Conservation (phyloP, 2,888 invertebrate genomes). For the Microplitis manilae region DNA sequence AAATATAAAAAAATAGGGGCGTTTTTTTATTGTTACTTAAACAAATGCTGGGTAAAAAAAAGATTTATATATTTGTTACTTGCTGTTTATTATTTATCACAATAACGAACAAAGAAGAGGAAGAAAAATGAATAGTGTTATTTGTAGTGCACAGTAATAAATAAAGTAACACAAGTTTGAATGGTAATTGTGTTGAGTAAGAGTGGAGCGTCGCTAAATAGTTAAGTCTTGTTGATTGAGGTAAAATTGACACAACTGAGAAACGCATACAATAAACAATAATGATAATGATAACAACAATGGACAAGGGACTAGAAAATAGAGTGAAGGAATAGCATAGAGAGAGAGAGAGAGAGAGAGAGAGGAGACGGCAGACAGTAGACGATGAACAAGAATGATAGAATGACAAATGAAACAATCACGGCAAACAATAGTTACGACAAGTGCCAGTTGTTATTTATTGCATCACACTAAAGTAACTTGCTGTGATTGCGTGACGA, state of each 20-base stretch:
- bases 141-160: conserved; percentile 11
- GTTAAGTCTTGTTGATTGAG: conserved; percentile 34
- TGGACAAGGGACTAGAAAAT: neutral
- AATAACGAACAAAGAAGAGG: neutral
- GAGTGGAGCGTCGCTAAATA: conserved; percentile 26
- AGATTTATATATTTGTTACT: neutral
- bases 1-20: neutral
- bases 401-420: conserved; percentile 28
- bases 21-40: neutral
- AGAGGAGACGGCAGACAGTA: neutral
- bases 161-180: conserved; percentile 29
- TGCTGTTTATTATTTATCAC: neutral
- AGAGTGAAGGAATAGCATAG: neutral
- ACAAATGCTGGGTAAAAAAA: neutral
- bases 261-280: conserved; percentile 11
- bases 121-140: conserved; percentile 5
- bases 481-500: neutral
- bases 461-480: neutral
- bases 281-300: neutral
- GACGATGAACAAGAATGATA: neutral
- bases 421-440: conserved; percentile 2
- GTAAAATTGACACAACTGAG: conserved; percentile 19
- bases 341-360: neutral
- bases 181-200: conserved; percentile 16
- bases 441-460: conserved; percentile 5